Conservation (phyloP, 2,888 invertebrate species). For the Drosophila nigricruria region DNA sequence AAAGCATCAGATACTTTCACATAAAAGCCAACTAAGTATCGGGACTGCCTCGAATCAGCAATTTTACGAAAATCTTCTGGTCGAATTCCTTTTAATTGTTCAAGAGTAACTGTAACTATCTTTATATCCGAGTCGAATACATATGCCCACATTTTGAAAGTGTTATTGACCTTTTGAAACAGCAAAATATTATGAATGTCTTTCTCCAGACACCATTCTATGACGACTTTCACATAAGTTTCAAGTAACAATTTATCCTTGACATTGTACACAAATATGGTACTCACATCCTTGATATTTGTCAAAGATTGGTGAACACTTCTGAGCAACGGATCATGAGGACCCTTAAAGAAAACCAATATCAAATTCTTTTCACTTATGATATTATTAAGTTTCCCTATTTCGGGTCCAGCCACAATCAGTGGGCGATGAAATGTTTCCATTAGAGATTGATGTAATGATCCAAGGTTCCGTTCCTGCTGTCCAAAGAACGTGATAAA, state of each 20-base stretch:
- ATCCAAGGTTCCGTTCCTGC: no score
- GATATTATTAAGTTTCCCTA: not conserved
- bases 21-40: constrained; percentile 1
- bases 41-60: fast-evolving
- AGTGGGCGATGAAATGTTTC: constrained; percentile 21
- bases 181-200: not conserved
- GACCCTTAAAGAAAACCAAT: not conserved
- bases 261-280: constrained; percentile 12
- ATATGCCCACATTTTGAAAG: constrained; percentile 18
- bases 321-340: not conserved
- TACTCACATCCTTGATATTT: not conserved
- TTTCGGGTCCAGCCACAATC: constrained; percentile 14
- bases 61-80: not conserved
- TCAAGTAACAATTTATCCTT: no score
- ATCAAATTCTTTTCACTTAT: not conserved
- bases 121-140: not conserved
- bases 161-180: not conserved
- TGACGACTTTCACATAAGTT: not conserved
- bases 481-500: not conserved
- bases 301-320: not conserved
- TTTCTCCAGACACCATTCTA: constrained; percentile 18
- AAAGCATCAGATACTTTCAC: constrained; percentile 2
- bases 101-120: not conserved
- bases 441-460: constrained; percentile 14
- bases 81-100: not conserved